Conservation (phyloP, 2,113 vertebrate species). For the Azemiops feae region DNA sequence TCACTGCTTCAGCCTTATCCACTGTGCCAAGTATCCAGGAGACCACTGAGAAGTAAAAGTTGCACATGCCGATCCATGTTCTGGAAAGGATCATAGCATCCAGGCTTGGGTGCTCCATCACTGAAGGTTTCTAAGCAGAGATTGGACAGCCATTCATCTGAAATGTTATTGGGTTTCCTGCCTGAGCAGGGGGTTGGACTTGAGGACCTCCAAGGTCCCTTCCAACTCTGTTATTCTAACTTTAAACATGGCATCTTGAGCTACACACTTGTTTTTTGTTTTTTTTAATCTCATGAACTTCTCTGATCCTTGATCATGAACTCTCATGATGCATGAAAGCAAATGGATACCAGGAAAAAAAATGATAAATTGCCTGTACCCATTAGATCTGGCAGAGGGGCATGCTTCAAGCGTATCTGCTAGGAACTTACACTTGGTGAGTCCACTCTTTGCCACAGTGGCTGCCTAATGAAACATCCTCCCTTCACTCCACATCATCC, state of each 20-base stretch:
- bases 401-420: too few relatives aligned
- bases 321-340: background rate
- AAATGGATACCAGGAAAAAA: constrained; percentile 13
- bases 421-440: too few relatives aligned
- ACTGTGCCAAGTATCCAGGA: background rate
- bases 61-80: background rate
- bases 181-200: background rate
- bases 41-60: background rate
- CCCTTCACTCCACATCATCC: too few relatives aligned
- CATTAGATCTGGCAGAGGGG: too few relatives aligned
- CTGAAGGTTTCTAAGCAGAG: background rate
- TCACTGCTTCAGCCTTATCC: background rate
- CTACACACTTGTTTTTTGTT: background rate
- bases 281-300: background rate
- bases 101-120: background rate
- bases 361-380: constrained; percentile 5
- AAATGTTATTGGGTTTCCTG: background rate
- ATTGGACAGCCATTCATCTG: background rate
- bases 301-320: too few relatives aligned
- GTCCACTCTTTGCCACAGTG: too few relatives aligned
- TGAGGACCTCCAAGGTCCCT: background rate
- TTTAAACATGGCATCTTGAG: background rate
- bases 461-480: too few relatives aligned
- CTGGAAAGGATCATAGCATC: background rate
- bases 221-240: too few relatives aligned